These are phyloP conservation scores for Leucozona laternaria DNA, from an alignment of 2,888 invertebrate species.

Conservation along the genomic window DNA sequence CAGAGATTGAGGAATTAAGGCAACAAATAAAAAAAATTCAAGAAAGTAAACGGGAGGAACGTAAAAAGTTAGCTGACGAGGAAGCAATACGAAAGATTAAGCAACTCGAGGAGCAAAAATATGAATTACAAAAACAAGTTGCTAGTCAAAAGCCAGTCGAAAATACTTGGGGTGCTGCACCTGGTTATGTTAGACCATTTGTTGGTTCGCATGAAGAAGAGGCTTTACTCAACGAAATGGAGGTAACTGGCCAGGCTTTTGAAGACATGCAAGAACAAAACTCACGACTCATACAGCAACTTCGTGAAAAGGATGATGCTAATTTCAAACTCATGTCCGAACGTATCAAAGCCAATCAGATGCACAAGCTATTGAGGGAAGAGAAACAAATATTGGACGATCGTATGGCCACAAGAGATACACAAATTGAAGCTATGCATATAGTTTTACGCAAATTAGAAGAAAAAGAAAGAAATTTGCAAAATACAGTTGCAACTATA, in stretches of 20 bases:
- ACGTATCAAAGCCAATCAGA: slow-evolving; percentile 96
- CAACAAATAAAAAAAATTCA: slow-evolving; percentile 94
- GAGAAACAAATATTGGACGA: slow-evolving; percentile 97
- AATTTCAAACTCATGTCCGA: slow-evolving; percentile 99
- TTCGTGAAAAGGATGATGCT: slow-evolving; percentile 98
- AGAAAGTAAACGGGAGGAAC: slow-evolving; percentile 95
- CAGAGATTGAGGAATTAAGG: slow-evolving; percentile 94
- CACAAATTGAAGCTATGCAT: slow-evolving; percentile 97
- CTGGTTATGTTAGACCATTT: slow-evolving; percentile 86
- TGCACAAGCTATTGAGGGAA: slow-evolving; percentile 96
- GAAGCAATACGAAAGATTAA: slow-evolving; percentile 97
- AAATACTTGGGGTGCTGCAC: slow-evolving; percentile 79
- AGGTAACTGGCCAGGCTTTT: slow-evolving; percentile 99
- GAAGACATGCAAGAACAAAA: slow-evolving; percentile 99
- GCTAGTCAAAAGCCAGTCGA: slow-evolving; percentile 91
- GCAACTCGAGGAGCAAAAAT: slow-evolving; percentile 96
- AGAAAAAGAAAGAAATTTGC: slow-evolving; percentile 97
- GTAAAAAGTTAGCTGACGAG: slow-evolving; percentile 96
- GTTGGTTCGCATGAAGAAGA: slow-evolving; percentile 95
- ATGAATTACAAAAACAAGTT: slow-evolving; percentile 95
- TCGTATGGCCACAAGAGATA: slow-evolving; percentile 92
- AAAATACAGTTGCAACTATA: slow-evolving; percentile 95
- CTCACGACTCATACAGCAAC: slow-evolving; percentile 95
- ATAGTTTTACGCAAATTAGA: slow-evolving; percentile 96
- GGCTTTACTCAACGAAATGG: slow-evolving; percentile 98